Evolutionary conservation across 1,140 invertebrate species (phyloP), one percentile per base, ranked within the genome.

Genomic region (Rhyzopertha dominica): DNA sequence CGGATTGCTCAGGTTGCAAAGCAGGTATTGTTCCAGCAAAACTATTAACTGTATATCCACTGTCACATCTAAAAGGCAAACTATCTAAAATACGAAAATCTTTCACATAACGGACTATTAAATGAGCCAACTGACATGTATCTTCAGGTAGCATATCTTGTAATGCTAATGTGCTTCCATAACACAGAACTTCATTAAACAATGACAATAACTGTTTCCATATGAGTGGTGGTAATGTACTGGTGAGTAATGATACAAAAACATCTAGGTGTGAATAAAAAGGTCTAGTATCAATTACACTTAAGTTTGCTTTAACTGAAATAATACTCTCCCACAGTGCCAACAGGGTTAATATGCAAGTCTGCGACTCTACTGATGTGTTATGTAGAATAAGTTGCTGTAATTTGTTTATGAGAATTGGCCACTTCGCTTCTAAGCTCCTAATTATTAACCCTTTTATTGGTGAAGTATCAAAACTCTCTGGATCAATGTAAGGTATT

Each of bases 321-420:
- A 93, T 91, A n/a, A 89, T 87, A 47, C 85, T 85, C 61, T 90
- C 86, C 88, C 89, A 92, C 7, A 92, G 68, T 39, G 84, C 80
- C 29, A 92, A 74, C 62, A 92, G 91, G 16, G 86, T 87, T 24
- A 90, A 73, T 31, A 90, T 77, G 64, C 79, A 81, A 50, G 79
- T 79, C 70, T 77, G 79, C 43, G 75, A 70, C 54, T 77, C 74
- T 30, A 74, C 61, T 51, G 52, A 47, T 12, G 74, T 69, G 64
- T 75, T 76, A 65, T 74, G 65, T 37, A 68, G 63, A 57, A 79
- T 74, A 38, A 81, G 62, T 50, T 71, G 69, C 50, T 77, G 77
- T 66, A 79, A 78, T 54, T 78, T 77, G 49, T 75, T 73, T 10
- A 90, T 84, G 47, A 90, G 67, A 40, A 80, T 70, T 5, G 80